Evolutionary conservation across 2,888 invertebrate genomes (phyloP).

Genomic region (Corbicula japonica): DNA sequence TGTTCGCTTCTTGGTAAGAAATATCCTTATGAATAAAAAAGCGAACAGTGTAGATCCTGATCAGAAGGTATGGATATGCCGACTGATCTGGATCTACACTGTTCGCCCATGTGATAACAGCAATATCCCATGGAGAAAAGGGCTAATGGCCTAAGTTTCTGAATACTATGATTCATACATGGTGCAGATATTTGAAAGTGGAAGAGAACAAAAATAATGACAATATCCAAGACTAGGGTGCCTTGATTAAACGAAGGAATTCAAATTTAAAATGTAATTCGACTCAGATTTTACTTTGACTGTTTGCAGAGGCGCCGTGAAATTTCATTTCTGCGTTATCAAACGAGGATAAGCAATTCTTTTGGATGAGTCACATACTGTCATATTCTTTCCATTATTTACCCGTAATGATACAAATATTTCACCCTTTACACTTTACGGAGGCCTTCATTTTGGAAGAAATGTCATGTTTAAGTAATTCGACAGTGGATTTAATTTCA

Average conservation of each 20-base stretch:
- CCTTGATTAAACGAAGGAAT: constrained; percentile 5
- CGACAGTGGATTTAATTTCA: constrained; percentile 53
- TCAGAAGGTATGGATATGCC: no score
- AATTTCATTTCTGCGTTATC: constrained; percentile 13
- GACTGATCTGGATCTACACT: no score
- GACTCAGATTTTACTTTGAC: constrained; percentile 24
- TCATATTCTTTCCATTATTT: constrained; percentile 31
- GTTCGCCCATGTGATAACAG: no score
- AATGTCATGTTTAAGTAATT: constrained; percentile 52
- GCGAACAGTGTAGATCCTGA: no score
- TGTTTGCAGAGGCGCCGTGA: constrained; percentile 32
- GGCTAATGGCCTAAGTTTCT: no score
- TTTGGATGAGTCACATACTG: constrained; percentile 38
- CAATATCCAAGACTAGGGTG: no score
- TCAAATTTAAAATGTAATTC: constrained; percentile 13
- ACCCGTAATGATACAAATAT: background rate
- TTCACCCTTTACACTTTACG: background rate
- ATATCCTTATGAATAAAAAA: no score
- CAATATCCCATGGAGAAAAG: no score
- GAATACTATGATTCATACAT: no score
- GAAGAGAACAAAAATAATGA: no score
- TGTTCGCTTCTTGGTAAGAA: no score
- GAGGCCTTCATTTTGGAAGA: constrained; percentile 35
- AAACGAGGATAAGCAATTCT: constrained; percentile 9
- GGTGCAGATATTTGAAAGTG: no score